Conservation (phyloP, 2,888 invertebrate genomes). For the Campaea margaritaria region DNA sequence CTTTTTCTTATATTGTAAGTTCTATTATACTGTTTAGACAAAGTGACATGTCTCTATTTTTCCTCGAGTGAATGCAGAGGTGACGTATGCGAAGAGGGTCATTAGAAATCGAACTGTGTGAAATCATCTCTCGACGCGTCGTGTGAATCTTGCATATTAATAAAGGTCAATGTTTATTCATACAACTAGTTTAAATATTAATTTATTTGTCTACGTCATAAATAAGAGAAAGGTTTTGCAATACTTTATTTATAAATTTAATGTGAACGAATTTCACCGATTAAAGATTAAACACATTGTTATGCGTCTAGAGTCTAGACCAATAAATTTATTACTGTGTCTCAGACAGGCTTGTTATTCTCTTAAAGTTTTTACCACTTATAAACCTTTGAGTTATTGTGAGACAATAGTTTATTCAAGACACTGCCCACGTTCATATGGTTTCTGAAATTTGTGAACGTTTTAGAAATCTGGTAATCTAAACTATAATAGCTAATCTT, state of each 20-base stretch:
- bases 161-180: constrained; percentile 24
- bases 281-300: neutral
- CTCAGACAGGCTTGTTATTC: too few species aligned
- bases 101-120: constrained; percentile 52
- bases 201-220: neutral
- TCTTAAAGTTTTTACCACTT: too few species aligned
- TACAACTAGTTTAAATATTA: constrained; percentile 13
- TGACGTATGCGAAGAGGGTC: constrained; percentile 53
- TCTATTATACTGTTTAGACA: constrained; percentile 2
- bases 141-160: constrained; percentile 26
- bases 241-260: neutral
- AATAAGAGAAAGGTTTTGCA: constrained; percentile 3
- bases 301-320: too few species aligned
- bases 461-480: too few species aligned
- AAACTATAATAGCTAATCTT: too few species aligned
- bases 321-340: too few species aligned
- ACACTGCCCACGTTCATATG: too few species aligned
- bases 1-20: neutral
- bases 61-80: constrained; percentile 17
- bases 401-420: too few species aligned
- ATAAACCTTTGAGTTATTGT: too few species aligned
- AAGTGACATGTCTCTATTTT: constrained; percentile 17
- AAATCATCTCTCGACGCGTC: constrained; percentile 46
- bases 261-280: neutral
- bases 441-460: too few species aligned